Conservation (phyloP, 2,888 invertebrate genomes). For the Anoncus sp. region DNA sequence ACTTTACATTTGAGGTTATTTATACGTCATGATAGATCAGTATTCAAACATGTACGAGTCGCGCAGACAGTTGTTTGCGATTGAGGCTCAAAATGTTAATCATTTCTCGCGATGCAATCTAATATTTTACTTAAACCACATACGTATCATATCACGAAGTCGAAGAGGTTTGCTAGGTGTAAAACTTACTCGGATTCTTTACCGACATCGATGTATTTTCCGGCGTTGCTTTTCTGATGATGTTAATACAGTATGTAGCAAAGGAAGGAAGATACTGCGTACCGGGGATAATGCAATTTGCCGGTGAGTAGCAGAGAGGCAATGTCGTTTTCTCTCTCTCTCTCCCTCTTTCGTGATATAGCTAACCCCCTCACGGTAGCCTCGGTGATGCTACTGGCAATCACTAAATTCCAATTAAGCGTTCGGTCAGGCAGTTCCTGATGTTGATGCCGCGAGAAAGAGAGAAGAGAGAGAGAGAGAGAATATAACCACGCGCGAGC, state of each 20-base stretch:
- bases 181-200: not conserved
- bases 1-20: conserved; percentile 6
- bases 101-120: not conserved
- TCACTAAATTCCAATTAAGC: conserved; percentile 80
- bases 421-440: conserved; percentile 61
- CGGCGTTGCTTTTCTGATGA: conserved; percentile 15
- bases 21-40: conserved; percentile 2
- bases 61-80: not conserved
- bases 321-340: conserved; percentile 54
- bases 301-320: conserved; percentile 61
- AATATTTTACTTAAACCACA: not conserved
- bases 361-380: conserved; percentile 41
- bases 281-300: conserved; percentile 72
- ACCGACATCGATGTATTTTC: not conserved
- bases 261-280: conserved; percentile 15
- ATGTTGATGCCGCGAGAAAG: conserved; percentile 42
- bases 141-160: not conserved
- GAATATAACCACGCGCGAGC: conserved; percentile 58
- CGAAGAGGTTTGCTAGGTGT: not conserved
- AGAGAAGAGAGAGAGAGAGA: conserved; percentile 43
- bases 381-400: conserved; percentile 72
- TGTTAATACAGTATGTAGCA: not conserved
- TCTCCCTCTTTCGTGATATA: conserved; percentile 26
- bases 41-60: not conserved
- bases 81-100: not conserved